phyloP scores from a whole-genome alignment of 1,140 invertebrate genomes.

The Cepaea nemoralis region DNA sequence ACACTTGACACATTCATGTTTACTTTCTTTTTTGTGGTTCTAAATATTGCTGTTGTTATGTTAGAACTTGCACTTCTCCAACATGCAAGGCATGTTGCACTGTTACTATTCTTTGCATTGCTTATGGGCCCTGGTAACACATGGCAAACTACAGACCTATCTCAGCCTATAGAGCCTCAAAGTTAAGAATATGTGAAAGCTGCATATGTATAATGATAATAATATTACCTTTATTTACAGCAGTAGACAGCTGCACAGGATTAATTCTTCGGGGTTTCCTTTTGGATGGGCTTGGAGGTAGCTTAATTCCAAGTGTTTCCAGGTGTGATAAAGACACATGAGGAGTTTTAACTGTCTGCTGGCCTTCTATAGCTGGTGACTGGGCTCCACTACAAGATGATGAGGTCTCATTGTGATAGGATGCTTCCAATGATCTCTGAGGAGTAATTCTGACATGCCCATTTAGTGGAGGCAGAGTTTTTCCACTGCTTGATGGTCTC shows the following conservation, averaged over 20 bases:
- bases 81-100: too few species aligned
- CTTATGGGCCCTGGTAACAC: too few species aligned
- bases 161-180: too few species aligned
- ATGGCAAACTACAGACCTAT: too few species aligned
- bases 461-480: not conserved
- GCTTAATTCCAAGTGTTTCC: not conserved
- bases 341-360: not conserved
- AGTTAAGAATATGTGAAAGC: too few species aligned
- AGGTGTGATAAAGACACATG: not conserved
- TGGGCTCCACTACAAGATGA: not conserved
- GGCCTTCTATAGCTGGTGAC: not conserved
- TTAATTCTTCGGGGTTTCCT: constrained; percentile 8
- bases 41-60: too few species aligned
- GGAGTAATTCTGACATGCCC: not conserved
- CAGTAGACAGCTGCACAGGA: constrained; percentile 2
- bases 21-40: too few species aligned
- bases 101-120: too few species aligned
- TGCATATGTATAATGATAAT: too few species aligned
- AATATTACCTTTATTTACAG: not conserved
- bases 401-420: not conserved
- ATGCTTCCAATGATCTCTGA: not conserved
- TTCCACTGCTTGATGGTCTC: not conserved
- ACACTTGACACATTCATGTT: too few species aligned
- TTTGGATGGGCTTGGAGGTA: constrained; percentile 28
- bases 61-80: too few species aligned